phyloP scores from a whole-genome alignment of 2,113 vertebrate species.

The Thunnus thynnus region DNA sequence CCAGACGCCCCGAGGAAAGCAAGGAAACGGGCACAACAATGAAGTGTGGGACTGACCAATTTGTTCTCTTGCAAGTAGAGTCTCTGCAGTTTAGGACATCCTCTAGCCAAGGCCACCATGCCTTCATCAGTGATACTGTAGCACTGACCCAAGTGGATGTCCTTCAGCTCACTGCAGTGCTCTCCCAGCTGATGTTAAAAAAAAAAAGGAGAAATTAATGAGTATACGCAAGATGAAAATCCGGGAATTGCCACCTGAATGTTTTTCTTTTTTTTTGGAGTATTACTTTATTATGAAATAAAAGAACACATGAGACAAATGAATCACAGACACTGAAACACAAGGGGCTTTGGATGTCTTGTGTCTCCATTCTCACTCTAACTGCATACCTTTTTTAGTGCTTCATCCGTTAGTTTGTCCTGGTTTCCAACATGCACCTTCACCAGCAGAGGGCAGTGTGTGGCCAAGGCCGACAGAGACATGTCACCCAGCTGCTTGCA shows the following conservation, averaged over 20 bases:
- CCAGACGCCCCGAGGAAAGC: background rate
- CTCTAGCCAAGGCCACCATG: constrained; percentile 94
- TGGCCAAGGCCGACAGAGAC: constrained; percentile 91
- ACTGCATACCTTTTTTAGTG: constrained; percentile 91
- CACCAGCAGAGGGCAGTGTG: constrained; percentile 94
- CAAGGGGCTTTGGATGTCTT: background rate
- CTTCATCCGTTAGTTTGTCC: constrained; percentile 95
- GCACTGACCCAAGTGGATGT: constrained; percentile 98
- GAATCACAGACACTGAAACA: background rate
- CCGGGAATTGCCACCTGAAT: background rate
- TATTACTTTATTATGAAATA: background rate
- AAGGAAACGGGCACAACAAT: background rate
- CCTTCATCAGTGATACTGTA: constrained; percentile 97
- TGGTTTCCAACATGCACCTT: constrained; percentile 98
- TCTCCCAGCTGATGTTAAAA: constrained; percentile 89
- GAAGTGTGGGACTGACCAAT: constrained; percentile 88
- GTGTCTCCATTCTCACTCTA: background rate
- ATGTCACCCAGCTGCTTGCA: constrained; percentile 97
- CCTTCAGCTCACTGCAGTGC: constrained; percentile 94
- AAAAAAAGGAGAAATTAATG: background rate
- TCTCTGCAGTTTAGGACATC: constrained; percentile 94
- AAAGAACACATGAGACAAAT: background rate
- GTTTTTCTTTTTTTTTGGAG: background rate
- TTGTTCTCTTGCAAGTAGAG: constrained; percentile 99
- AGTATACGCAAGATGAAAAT: background rate